A percentile compares a stretch with the other conserved stretches of the same genome.
Conservation (phyloP, 2,888 invertebrate species). For the Aplocera efformata region DNA sequence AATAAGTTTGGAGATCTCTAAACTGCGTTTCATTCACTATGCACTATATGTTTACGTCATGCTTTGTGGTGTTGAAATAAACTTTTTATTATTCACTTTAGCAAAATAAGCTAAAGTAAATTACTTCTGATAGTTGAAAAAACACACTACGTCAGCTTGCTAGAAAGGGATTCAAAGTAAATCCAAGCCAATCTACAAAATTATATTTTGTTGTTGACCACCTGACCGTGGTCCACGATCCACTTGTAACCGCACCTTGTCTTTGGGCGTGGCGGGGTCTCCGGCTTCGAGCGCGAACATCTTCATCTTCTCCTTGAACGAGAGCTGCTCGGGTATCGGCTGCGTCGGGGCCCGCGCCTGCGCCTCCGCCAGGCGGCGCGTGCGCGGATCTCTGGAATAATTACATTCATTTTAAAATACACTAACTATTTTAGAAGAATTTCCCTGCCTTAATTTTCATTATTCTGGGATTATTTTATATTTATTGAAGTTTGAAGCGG, state of each 20-base stretch:
- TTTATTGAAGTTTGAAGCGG: too few relatives aligned
- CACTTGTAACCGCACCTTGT: too few relatives aligned
- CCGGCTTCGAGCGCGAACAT: constrained; percentile 99
- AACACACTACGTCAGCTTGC: background rate
- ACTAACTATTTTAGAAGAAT: too few relatives aligned
- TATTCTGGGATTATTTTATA: too few relatives aligned
- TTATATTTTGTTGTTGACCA: too few relatives aligned
- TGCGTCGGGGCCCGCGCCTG: constrained; percentile 83
- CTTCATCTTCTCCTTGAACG: constrained; percentile 99
- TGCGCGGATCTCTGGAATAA: constrained; percentile 90
- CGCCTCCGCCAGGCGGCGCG: constrained; percentile 91
- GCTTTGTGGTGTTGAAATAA: constrained; percentile 6
- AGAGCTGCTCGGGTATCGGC: constrained; percentile 93
- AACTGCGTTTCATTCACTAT: constrained; percentile 3
- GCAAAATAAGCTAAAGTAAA: constrained; percentile 9
- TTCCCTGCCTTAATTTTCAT: too few relatives aligned
- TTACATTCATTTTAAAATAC: too few relatives aligned
- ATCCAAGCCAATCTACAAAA: too few relatives aligned
- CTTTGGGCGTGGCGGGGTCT: constrained; percentile 94
- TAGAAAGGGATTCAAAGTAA: too few relatives aligned
- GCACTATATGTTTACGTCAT: constrained; percentile 10
- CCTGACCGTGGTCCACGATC: too few relatives aligned
- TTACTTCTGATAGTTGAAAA: background rate
- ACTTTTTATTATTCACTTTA: constrained; percentile 21
- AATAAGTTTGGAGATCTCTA: background rate